Base-by-base conservation (phyloP, 2,113 vertebrate genomes). In the Pelvicachromis taeniatus region DNA sequence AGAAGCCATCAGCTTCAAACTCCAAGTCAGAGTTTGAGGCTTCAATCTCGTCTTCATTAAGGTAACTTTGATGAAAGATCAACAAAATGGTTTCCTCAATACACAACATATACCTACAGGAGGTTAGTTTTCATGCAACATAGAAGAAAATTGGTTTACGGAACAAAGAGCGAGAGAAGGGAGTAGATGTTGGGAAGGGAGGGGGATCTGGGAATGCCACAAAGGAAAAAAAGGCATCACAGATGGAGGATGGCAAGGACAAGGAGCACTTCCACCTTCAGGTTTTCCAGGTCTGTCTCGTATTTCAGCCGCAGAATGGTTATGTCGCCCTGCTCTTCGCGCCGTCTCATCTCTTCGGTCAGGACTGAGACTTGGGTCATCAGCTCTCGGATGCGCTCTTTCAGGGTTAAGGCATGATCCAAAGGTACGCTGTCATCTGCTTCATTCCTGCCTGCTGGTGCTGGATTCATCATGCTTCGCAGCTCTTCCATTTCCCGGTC, bases 191-290 rank as follows among this genome's bases (percentile, higher is more conserved):
- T 9, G 84, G 53, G 80, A 83, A 84, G 84, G 91, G 87, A 63
- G 81, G 86, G 58, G 77, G 80, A 84, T 94, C 93, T 92, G 88
- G 93, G 92, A 94, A 91, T 93, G 93, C 88, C 95, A 97, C 95
- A 97, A 91, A 93, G 93, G 93, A 90, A 94, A 93, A 96, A 92
- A 95, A 95, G 93, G 93, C 92, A 94, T 96, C 94, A 96, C 93
- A 93, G 89, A 96, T 89, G 91, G 88, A 93, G 86, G 91, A 96
- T 89, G 94, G 91, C 86, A 94, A 94, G 92, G 92, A 94, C 93
- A 96, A 93, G 90, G 94, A 95, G 94, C 84, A 93, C 86, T 92
- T 96, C 94, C 95, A 97, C 96, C 96, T 97, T 97, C 87, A 97
- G 93, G 80, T 96, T 95, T 84, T 96, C 96, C 96, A 97, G 95